Percentiles rank a stretch among this genome's conserved stretches.
Conservation (phyloP, 2,113 vertebrate species). For the Pteruthius melanotis region DNA sequence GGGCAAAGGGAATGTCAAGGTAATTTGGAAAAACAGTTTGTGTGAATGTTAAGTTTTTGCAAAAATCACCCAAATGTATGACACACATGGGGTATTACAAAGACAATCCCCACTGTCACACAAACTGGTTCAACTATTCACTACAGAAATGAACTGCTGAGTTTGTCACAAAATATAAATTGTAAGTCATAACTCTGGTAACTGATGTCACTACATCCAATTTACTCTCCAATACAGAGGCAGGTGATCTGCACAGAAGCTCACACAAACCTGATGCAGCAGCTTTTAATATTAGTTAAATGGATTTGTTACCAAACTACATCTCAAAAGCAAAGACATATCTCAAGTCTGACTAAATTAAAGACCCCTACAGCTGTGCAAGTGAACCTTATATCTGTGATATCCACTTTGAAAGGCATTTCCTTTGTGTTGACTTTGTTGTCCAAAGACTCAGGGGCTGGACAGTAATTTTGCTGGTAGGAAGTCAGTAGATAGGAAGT, state of each 20-base stretch:
- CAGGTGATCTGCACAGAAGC: not conserved
- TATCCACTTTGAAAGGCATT: not conserved
- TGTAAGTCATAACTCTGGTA: not conserved
- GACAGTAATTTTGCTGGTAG: not conserved
- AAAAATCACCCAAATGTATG: not conserved
- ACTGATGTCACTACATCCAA: not conserved
- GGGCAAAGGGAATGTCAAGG: not conserved
- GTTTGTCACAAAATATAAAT: not conserved
- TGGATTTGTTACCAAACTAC: not conserved
- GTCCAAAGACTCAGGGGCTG: not conserved
- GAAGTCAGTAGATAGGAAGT: not conserved
- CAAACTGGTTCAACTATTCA: not conserved
- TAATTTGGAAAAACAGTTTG: not conserved
- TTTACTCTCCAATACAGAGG: not conserved
- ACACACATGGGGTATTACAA: not conserved
- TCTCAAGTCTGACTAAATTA: not conserved
- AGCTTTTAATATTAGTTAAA: not conserved
- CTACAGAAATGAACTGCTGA: not conserved
- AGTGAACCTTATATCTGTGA: not conserved
- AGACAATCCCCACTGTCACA: not conserved
- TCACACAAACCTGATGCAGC: not conserved
- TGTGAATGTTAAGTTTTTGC: not conserved
- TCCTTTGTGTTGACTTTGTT: not conserved
- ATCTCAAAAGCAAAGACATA: not conserved
- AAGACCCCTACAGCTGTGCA: not conserved